phyloP scores from a whole-genome alignment of 2,113 vertebrate genomes.

The Calonectris borealis region DNA sequence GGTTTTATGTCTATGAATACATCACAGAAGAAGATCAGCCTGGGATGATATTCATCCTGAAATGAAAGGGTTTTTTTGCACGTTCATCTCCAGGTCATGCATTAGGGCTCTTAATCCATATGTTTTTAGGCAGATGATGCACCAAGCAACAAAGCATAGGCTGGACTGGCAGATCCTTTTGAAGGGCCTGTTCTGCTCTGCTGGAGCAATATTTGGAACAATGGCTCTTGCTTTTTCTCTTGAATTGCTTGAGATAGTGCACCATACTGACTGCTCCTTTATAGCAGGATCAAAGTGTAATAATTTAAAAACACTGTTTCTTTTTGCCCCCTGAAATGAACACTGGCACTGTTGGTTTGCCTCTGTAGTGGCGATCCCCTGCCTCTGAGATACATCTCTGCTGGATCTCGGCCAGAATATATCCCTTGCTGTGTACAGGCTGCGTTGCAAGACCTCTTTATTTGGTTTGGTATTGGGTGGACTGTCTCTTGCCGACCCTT shows the following conservation, averaged over 20 bases:
- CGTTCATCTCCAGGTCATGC: neutral
- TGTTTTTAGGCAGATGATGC: neutral
- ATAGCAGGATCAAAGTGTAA: neutral
- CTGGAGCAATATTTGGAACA: neutral
- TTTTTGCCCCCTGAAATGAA: neutral
- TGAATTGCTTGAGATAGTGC: neutral
- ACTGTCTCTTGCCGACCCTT: neutral
- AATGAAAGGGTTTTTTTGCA: neutral
- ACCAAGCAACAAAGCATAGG: neutral
- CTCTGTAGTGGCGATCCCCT: neutral
- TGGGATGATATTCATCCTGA: neutral
- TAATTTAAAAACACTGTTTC: neutral
- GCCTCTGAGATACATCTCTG: neutral
- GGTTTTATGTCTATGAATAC: neutral
- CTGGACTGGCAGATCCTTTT: neutral
- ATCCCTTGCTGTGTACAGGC: neutral
- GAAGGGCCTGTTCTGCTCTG: neutral
- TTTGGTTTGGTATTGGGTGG: neutral
- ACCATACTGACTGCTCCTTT: neutral
- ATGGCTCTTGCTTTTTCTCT: neutral
- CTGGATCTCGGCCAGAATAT: neutral
- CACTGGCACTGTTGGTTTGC: neutral
- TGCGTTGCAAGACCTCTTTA: neutral
- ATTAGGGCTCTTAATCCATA: neutral
- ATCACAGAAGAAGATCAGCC: neutral